Base-by-base conservation (phyloP, 2,113 vertebrate genomes). In the Pachyramphus minor region DNA sequence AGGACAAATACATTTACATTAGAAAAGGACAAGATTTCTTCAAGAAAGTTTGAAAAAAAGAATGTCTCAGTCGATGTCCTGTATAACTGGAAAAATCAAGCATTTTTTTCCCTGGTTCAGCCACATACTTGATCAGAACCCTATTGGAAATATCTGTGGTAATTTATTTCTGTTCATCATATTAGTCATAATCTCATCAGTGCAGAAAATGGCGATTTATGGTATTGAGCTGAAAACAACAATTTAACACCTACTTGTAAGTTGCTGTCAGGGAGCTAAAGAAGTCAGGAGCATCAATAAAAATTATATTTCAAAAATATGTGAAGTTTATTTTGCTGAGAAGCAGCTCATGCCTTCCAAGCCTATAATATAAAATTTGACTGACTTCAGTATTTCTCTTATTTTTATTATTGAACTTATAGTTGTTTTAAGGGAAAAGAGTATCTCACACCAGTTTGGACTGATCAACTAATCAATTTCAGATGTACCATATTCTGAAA, bases 401-500 rank as follows among this genome's bases (percentile, higher is more conserved):
- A 15, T 86, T 93, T 96, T 91, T n/a, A 53, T 84, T 76, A 83
- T 19, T 84, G 60, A 87, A 71, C 8, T 82, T 82, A n/a, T 53
- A 71, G 89, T 75, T 94, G 19, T 84, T 82, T 94, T 90, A 85
- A 90, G 64, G 53, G 66, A 86, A 78, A 59, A 50, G 76, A 94
- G 16, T 71, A 63, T 66, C 59, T 71, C 95, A 93, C 17, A 33
- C 52, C 71, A 92, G 84, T 96, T 87, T 44, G 93, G 79, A 96
- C 79, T 90, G 95, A 97, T 53, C 75, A 79, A 84, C 33, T 80
- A 27, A 50, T 50, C 24, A 27, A 50, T 50, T 50, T 50, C 49
- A 71, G 45, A 49, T 52, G 69, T 44, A 88, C n/a, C 66, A 58
- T 97, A 96, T 86, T 87, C 49, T 95, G 73, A 94, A 96, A 96